A percentile compares a stretch with the other conserved stretches of the same genome.
Conservation (phyloP, 2,113 vertebrate genomes). For the Benitochromis conjunctus region DNA sequence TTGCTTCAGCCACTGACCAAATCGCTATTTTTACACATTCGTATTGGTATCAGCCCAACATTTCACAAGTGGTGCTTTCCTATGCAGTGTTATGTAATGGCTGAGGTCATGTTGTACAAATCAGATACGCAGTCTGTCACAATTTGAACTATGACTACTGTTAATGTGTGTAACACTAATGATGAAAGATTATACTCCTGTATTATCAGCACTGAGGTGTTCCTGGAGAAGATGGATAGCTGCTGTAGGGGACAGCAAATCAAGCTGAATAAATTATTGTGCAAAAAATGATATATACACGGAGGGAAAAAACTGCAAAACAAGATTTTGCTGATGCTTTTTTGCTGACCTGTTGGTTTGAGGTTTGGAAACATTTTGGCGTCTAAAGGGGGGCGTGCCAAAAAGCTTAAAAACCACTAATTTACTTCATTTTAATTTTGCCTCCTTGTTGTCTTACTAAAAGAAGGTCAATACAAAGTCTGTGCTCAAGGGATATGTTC, state of each 20-base stretch:
- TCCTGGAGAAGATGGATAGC: background rate
- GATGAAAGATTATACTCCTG: background rate
- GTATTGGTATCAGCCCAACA: background rate
- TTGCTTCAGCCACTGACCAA: background rate
- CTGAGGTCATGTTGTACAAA: background rate
- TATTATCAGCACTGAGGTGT: background rate
- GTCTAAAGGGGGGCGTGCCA: background rate
- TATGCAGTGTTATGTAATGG: background rate
- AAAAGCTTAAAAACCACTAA: background rate
- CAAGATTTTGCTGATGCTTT: background rate
- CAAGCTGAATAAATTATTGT: background rate
- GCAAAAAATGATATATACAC: background rate
- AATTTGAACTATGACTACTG: background rate
- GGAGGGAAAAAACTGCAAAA: background rate
- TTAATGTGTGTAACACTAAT: background rate
- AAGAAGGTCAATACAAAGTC: background rate
- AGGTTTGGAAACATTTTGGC: background rate
- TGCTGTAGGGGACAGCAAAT: background rate
- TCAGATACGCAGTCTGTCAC: background rate
- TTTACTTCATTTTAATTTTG: background rate
- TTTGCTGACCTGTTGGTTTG: background rate
- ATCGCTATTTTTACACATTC: background rate
- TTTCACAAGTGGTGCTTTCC: background rate
- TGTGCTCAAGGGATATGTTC: background rate
- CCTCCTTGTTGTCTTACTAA: background rate